These are phyloP conservation scores for Balaeniceps rex DNA, from an alignment of 2,113 vertebrate species.

Conservation along the genomic window DNA sequence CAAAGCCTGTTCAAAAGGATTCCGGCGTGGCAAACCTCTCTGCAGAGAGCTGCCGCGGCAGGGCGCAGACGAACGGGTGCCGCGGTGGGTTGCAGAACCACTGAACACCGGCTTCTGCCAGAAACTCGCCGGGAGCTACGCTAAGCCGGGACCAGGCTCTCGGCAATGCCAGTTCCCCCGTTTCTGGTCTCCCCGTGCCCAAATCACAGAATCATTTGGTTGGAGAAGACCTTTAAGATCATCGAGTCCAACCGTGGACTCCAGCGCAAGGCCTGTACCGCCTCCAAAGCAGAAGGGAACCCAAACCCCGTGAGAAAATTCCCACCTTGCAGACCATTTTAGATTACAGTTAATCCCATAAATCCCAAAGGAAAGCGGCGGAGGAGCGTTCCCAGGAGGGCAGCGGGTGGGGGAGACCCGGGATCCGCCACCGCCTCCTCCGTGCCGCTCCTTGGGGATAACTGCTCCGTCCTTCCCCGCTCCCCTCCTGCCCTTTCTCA, in stretches of 20 bases:
- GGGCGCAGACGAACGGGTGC: fast-evolving
- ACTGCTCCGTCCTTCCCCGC: neutral
- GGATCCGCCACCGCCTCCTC: neutral
- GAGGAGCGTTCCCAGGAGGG: neutral
- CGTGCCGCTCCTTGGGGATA: neutral
- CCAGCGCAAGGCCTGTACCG: fast-evolving
- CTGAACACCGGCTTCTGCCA: neutral
- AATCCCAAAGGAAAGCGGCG: neutral
- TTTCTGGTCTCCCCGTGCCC: neutral
- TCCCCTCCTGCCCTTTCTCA: neutral
- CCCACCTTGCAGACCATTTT: neutral
- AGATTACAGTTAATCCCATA: neutral
- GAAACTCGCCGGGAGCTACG: fast-evolving
- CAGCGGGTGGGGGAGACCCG: neutral
- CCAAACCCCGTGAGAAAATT: fast-evolving
- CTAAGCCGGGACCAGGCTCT: neutral
- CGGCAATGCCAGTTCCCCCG: neutral
- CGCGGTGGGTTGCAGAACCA: fast-evolving
- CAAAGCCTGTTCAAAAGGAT: neutral
- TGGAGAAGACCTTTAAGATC: too few relatives aligned
- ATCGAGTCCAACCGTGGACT: too few relatives aligned
- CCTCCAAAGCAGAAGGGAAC: neutral
- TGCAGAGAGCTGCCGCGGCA: neutral
- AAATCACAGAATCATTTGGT: too few relatives aligned
- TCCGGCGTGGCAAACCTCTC: neutral